Evolutionary conservation across 2,797 vertebrate genomes (phyloP).

Genomic region (Acridotheres tristis): DNA sequence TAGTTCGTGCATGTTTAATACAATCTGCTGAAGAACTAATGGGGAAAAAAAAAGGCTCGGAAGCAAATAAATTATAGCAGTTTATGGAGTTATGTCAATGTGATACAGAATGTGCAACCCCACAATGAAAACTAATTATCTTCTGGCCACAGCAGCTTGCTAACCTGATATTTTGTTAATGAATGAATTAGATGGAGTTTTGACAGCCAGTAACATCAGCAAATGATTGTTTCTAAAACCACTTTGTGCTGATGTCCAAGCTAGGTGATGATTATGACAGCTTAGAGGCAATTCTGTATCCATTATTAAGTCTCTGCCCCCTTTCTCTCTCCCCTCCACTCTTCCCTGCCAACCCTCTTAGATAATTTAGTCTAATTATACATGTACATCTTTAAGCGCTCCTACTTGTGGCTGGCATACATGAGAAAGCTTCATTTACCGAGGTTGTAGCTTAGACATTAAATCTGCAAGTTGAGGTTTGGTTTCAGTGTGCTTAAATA

Average conservation of each 20-base stretch:
- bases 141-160: slow-evolving; percentile 2
- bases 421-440: not conserved
- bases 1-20: not conserved
- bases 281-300: not conserved
- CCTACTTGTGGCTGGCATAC: not conserved
- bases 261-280: not conserved
- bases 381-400: not conserved
- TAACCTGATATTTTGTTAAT: slow-evolving; percentile 32
- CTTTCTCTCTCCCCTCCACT: not conserved
- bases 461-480: not conserved
- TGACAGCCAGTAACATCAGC: not conserved
- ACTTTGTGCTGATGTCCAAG: not conserved
- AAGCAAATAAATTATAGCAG: slow-evolving; percentile 25
- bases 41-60: not conserved
- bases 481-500: not conserved
- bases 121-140: slow-evolving; percentile 49
- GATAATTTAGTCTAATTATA: not conserved
- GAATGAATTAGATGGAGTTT: not conserved
- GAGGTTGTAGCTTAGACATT: not conserved
- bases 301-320: not conserved
- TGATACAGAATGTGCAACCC: not conserved
- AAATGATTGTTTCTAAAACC: not conserved
- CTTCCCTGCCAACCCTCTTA: not conserved
- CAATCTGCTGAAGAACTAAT: slow-evolving; percentile 3
- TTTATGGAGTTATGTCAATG: slow-evolving; percentile 8